Evolutionary conservation across 37 sponge, comb jelly and placozoan genomes (phyloP).

Genomic region (Dysidea cf. avara): DNA sequence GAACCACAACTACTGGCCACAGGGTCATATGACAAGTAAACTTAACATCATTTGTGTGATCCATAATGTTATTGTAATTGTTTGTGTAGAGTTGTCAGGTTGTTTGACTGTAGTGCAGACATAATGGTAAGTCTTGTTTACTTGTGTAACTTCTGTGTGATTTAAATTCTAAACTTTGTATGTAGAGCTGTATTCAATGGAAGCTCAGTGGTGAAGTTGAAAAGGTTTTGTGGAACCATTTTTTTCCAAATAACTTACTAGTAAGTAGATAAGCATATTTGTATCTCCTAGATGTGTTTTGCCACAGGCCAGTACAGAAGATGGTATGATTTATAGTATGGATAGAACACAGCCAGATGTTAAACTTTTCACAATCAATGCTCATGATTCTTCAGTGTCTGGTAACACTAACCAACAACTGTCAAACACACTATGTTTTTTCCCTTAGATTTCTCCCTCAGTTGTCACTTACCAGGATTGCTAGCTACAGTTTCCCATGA

Average conservation of each 20-base stretch:
- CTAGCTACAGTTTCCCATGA: conserved; percentile 85
- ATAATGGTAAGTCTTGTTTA: too few species aligned
- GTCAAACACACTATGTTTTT: not conserved
- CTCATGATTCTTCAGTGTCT: conserved; percentile 74
- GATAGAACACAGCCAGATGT: conserved; percentile 36
- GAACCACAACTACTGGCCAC: conserved; percentile 61
- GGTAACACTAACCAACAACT: conserved; percentile 24
- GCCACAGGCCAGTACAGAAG: conserved; percentile 63
- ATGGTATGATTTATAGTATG: conserved; percentile 61
- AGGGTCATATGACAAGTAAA: conserved; percentile 74
- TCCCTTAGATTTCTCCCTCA: conserved; percentile 65
- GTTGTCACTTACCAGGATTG: conserved; percentile 84
- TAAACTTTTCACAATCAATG: conserved; percentile 70
- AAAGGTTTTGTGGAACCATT: conserved; percentile 89
- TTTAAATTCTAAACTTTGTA: not conserved
- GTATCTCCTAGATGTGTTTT: not conserved
- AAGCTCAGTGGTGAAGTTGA: conserved; percentile 86
- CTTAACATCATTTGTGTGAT: conserved; percentile 1
- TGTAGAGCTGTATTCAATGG: conserved; percentile 50
- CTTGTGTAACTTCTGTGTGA: conserved; percentile 5
- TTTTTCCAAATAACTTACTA: conserved; percentile 70
- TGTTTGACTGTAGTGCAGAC: conserved; percentile 61
- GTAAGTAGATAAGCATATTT: conserved; percentile 19
- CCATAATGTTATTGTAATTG: not conserved
- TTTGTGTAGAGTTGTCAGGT: conserved; percentile 33